A percentile compares a stretch with the other conserved stretches of the same genome.
Evolutionary conservation across 2,888 invertebrate genomes (phyloP).

Genomic region (Chydorus sphaericus): DNA sequence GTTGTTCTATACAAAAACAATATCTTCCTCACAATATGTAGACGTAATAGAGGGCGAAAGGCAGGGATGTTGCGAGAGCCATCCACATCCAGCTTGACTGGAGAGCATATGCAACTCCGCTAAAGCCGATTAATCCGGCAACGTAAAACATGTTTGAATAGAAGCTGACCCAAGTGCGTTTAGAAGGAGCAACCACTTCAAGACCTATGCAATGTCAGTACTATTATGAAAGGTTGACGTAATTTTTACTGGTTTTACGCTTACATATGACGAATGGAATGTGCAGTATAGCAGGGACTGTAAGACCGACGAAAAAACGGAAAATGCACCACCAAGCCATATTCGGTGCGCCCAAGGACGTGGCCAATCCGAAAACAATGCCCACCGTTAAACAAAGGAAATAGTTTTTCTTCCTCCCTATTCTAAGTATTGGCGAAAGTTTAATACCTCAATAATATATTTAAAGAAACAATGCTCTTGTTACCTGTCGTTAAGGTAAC

Average conservation of each 20-base stretch:
- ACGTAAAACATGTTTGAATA: slow-evolving; percentile 86
- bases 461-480: slow-evolving; percentile 14
- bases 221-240: not conserved
- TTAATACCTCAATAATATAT: not conserved
- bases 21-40: slow-evolving; percentile 48
- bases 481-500: slow-evolving; percentile 60
- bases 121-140: slow-evolving; percentile 63
- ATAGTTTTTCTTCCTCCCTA: slow-evolving; percentile 69
- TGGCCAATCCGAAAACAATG: slow-evolving; percentile 59
- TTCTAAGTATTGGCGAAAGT: slow-evolving; percentile 32
- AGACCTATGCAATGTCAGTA: slow-evolving; percentile 45
- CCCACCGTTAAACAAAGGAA: slow-evolving; percentile 71
- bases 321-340: slow-evolving; percentile 73
- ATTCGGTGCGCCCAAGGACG: slow-evolving; percentile 57
- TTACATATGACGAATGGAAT: slow-evolving; percentile 89
- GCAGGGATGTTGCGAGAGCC: slow-evolving; percentile 64
- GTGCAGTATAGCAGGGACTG: slow-evolving; percentile 83
- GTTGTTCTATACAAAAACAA: not conserved
- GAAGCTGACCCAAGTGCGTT: slow-evolving; percentile 79
- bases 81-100: slow-evolving; percentile 71
- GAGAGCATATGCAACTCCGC: slow-evolving; percentile 68
- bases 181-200: slow-evolving; percentile 79
- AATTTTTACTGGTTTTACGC: too few species aligned
- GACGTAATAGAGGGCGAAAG: slow-evolving; percentile 66
- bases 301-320: slow-evolving; percentile 68